A percentile compares a stretch with the other conserved stretches of the same genome.
phyloP scores from a whole-genome alignment of 2,888 invertebrate genomes.

The Leptinotarsa juncta region DNA sequence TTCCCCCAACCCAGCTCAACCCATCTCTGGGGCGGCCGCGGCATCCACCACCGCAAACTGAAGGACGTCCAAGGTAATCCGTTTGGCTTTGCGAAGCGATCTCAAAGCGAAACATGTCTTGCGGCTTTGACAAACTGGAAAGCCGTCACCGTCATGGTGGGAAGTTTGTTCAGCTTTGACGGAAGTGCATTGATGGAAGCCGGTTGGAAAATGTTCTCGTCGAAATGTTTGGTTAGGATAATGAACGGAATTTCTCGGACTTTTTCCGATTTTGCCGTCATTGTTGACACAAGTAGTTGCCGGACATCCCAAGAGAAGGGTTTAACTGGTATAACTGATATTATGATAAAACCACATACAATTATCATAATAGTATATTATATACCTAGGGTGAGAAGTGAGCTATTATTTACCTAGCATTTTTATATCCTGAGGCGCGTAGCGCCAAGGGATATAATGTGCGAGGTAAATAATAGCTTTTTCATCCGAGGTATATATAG shows the following conservation, averaged over 20 bases:
- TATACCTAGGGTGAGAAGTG: too few species aligned
- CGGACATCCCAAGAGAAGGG: too few species aligned
- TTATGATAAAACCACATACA: too few species aligned
- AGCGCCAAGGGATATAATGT: too few species aligned
- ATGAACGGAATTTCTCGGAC: background rate
- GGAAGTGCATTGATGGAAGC: conserved; percentile 1
- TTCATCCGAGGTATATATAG: too few species aligned
- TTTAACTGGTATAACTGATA: too few species aligned
- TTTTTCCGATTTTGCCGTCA: background rate
- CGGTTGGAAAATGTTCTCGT: background rate
- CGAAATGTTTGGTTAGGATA: background rate
- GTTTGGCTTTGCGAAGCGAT: conserved; percentile 35
- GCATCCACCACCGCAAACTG: conserved; percentile 29
- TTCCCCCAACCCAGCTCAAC: conserved; percentile 5
- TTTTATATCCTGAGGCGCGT: too few species aligned
- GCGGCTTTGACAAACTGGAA: conserved; percentile 32
- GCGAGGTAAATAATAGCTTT: too few species aligned
- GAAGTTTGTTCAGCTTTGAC: conserved; percentile 19
- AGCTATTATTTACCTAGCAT: too few species aligned
- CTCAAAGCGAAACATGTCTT: conserved; percentile 41
- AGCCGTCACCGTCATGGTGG: conserved; percentile 12
- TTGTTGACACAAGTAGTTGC: too few species aligned
- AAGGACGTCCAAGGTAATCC: conserved; percentile 45
- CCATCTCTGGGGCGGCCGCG: conserved; percentile 10
- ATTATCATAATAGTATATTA: too few species aligned